phyloP scores from a whole-genome alignment of 2,888 invertebrate species.

The Ferrisia virgata region DNA sequence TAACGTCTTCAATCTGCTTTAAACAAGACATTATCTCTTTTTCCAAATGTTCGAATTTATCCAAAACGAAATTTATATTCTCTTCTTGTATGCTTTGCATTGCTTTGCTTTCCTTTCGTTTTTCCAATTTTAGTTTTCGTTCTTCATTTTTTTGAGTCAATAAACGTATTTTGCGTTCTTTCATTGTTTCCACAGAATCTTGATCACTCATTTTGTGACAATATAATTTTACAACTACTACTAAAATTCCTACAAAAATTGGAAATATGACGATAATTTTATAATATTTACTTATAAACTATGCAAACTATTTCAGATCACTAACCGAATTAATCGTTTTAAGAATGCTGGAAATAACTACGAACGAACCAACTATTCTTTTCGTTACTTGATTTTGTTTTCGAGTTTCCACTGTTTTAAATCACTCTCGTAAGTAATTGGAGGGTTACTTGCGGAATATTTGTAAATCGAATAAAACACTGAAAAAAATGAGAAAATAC shows the following conservation, averaged over 20 bases:
- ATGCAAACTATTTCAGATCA: not conserved
- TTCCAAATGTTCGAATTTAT: conserved; percentile 21
- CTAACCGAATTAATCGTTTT: not conserved
- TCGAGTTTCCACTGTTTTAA: not conserved
- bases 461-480: not conserved
- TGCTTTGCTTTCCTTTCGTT: conserved; percentile 14
- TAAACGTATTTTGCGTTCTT: conserved; percentile 20
- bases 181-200: not conserved
- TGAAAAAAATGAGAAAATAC: no score
- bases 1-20: conserved; percentile 33
- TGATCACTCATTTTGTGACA: conserved; percentile 24
- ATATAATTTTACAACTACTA: not conserved
- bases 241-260: not conserved
- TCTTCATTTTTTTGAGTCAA: conserved; percentile 37
- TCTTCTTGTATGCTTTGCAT: conserved; percentile 25
- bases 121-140: conserved; percentile 29
- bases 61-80: conserved; percentile 13
- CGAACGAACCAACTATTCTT: not conserved
- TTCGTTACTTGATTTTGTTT: not conserved
- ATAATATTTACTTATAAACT: not conserved
- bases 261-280: conserved; percentile 6
- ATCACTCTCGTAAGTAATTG: not conserved
- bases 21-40: conserved; percentile 5
- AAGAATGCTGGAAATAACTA: not conserved
- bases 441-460: not conserved